Evolutionary conservation across 2,797 vertebrate genomes (phyloP).

Genomic region (Lates japonicus): DNA sequence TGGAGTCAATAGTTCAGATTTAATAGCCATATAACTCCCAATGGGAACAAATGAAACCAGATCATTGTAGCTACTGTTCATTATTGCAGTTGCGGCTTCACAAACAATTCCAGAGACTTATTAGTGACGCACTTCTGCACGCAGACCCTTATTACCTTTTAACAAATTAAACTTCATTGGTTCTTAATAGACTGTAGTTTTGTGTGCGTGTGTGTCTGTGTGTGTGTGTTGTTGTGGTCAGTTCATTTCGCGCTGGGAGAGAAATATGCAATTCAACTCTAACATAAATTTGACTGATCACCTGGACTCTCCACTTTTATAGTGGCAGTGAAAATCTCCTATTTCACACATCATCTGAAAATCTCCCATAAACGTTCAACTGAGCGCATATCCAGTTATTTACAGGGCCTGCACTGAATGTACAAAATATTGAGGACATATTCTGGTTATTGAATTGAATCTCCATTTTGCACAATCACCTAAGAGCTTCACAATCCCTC

Average conservation of each 20-base stretch:
- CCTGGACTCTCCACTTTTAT: constrained; percentile 52
- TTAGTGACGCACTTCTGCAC: neutral
- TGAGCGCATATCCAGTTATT: constrained; percentile 47
- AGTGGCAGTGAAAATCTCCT: constrained; percentile 55
- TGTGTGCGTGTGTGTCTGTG: neutral
- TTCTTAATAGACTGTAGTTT: constrained; percentile 14
- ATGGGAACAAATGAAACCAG: constrained; percentile 28
- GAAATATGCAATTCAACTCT: constrained; percentile 26
- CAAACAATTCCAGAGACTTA: constrained; percentile 15
- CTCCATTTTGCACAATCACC: constrained; percentile 21
- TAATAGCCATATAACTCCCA: constrained; percentile 23
- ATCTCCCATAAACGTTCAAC: constrained; percentile 53
- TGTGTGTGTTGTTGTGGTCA: constrained; percentile 33
- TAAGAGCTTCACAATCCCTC: constrained; percentile 36
- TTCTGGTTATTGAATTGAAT: constrained; percentile 23
- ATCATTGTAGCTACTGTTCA: constrained; percentile 19
- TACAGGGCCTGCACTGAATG: constrained; percentile 37
- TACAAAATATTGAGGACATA: constrained; percentile 33
- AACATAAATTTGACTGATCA: constrained; percentile 65
- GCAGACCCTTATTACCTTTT: neutral
- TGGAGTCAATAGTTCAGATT: constrained; percentile 43
- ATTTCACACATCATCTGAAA: constrained; percentile 69
- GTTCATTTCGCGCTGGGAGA: constrained; percentile 47
- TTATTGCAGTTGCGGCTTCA: constrained; percentile 16
- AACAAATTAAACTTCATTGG: constrained; percentile 26